Conservation (phyloP, 2,888 invertebrate species). For the Ecdyonurus torrentis region DNA sequence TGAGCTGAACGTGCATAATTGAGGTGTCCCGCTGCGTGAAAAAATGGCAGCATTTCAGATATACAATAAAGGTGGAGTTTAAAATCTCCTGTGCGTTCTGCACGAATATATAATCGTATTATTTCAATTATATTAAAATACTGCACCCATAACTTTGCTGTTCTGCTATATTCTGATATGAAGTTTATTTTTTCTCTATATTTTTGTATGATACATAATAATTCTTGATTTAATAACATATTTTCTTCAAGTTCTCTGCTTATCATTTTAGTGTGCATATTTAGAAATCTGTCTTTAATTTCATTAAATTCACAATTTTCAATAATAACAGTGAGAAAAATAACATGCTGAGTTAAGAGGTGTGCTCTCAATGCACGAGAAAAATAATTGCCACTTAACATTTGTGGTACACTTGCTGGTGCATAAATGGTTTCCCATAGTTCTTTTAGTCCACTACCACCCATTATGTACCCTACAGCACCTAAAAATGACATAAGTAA, state of each 20-base stretch:
- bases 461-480: neutral
- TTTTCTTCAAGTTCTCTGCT: neutral
- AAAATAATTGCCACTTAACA: neutral
- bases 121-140: slow-evolving; percentile 11
- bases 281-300: neutral
- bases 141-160: slow-evolving; percentile 11
- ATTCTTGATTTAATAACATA: neutral
- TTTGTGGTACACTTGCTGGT: neutral
- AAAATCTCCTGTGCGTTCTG: slow-evolving; percentile 10
- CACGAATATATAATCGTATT: slow-evolving; percentile 5
- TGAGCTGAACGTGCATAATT: slow-evolving; percentile 12
- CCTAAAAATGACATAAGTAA: neutral
- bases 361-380: neutral
- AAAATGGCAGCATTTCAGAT: slow-evolving; percentile 10
- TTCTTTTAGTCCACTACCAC: neutral
- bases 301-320: neutral
- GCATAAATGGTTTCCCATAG: neutral
- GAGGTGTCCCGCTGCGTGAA: slow-evolving; percentile 14
- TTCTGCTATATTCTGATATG: neutral
- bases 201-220: neutral
- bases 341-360: neutral
- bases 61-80: slow-evolving; percentile 11
- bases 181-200: neutral
- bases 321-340: neutral
- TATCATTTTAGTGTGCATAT: neutral